Conservation (phyloP, 2,797 vertebrate species). For the Zenarchopterus dispar region DNA sequence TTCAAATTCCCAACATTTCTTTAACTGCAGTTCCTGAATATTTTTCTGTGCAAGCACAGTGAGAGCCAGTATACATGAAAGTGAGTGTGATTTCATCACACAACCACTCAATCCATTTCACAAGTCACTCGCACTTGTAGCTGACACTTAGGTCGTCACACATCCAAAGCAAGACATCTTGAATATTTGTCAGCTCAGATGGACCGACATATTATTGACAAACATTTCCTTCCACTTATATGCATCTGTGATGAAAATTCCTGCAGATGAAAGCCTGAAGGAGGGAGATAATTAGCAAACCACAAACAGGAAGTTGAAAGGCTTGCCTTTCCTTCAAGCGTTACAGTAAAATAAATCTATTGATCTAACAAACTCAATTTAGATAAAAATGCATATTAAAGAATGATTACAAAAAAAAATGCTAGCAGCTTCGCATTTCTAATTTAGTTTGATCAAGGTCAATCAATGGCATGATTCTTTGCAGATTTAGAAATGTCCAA, state of each 20-base stretch:
- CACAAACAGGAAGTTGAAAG: slow-evolving; percentile 54
- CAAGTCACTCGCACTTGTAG: slow-evolving; percentile 33
- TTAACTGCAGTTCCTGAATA: neutral
- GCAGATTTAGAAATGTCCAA: slow-evolving; percentile 37
- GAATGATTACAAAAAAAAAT: slow-evolving; percentile 52
- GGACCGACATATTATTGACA: slow-evolving; percentile 59
- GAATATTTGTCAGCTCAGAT: slow-evolving; percentile 53
- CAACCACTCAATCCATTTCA: slow-evolving; percentile 20
- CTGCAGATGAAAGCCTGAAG: slow-evolving; percentile 62
- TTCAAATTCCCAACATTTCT: neutral
- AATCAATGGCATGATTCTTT: slow-evolving; percentile 40
- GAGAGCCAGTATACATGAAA: slow-evolving; percentile 5
- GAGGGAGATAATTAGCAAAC: slow-evolving; percentile 52
- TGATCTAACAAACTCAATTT: slow-evolving; percentile 66
- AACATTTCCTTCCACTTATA: slow-evolving; percentile 68
- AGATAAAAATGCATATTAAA: slow-evolving; percentile 54
- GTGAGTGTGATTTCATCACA: slow-evolving; percentile 15
- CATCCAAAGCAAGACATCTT: slow-evolving; percentile 53
- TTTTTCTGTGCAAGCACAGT: neutral
- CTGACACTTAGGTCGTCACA: slow-evolving; percentile 56
- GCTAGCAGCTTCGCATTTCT: slow-evolving; percentile 32
- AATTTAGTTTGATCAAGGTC: slow-evolving; percentile 63
- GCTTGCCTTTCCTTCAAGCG: slow-evolving; percentile 43
- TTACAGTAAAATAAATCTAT: slow-evolving; percentile 44
- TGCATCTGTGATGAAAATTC: slow-evolving; percentile 62